These are phyloP conservation scores for Porites lobata DNA, from an alignment of 92 coral and sea anemone genomes.

Conservation along the genomic window DNA sequence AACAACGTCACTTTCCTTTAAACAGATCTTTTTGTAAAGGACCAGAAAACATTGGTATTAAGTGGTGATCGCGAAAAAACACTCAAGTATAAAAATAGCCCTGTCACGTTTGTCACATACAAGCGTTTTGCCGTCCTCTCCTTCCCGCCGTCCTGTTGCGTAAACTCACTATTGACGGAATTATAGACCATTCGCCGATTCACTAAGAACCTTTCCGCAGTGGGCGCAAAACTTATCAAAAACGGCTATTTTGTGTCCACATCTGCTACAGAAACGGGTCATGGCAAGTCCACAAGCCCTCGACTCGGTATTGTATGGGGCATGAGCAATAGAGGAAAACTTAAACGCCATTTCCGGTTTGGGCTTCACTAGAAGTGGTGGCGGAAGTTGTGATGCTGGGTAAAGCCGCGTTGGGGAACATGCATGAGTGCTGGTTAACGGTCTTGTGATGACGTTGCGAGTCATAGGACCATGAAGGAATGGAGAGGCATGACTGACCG, in stretches of 20 bases:
- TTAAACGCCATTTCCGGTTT: slow-evolving; percentile 69
- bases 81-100: too few species aligned
- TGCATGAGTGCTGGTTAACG: slow-evolving; percentile 70
- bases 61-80: too few species aligned
- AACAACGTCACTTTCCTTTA: too few species aligned
- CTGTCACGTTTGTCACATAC: too few species aligned
- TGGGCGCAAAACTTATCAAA: slow-evolving; percentile 93
- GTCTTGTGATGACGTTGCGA: slow-evolving; percentile 68
- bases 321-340: slow-evolving; percentile 39
- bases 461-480: slow-evolving; percentile 75
- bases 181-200: slow-evolving; percentile 28
- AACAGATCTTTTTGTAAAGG: too few species aligned
- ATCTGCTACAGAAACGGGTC: slow-evolving; percentile 86
- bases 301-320: slow-evolving; percentile 52
- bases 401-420: slow-evolving; percentile 76
- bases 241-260: slow-evolving; percentile 87
- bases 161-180: slow-evolving; percentile 8
- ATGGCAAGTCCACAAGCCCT: slow-evolving; percentile 62
- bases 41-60: too few species aligned
- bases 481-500: slow-evolving; percentile 67
- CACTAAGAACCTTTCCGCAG: slow-evolving; percentile 84
- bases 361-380: slow-evolving; percentile 86
- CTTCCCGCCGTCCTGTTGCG: too few species aligned
- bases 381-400: slow-evolving; percentile 83
- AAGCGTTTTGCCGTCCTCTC: too few species aligned